phyloP scores from a whole-genome alignment of 2,797 vertebrate species.

The Myotis vivesi region DNA sequence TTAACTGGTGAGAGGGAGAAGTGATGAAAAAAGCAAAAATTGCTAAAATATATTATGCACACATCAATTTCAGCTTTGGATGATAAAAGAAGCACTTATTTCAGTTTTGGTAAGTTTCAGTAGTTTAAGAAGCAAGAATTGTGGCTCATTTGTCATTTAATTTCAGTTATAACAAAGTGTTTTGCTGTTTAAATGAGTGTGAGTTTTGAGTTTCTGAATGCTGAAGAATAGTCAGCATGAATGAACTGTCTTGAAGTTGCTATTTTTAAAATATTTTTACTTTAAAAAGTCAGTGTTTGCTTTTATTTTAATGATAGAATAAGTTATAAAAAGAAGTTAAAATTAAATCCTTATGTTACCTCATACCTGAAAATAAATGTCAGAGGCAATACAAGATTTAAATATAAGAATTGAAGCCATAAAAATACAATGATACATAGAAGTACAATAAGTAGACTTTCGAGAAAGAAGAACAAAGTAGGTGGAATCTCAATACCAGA shows the following conservation, averaged over 20 bases:
- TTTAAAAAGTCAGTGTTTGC: conserved; percentile 37
- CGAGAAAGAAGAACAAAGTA: no score
- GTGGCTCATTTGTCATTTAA: neutral
- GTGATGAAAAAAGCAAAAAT: neutral
- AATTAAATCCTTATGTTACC: conserved; percentile 51
- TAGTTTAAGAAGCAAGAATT: neutral
- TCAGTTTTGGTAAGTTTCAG: neutral
- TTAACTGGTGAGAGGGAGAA: neutral
- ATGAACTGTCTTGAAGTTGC: neutral
- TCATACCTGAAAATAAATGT: conserved; percentile 7
- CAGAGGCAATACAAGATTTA: neutral
- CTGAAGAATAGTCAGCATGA: conserved; percentile 11
- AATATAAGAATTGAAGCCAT: neutral
- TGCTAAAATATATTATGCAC: neutral
- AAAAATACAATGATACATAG: neutral
- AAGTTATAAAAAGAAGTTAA: conserved; percentile 47
- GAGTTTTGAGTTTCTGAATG: conserved; percentile 14
- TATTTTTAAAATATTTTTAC: conserved; percentile 40
- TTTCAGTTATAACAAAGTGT: conserved; percentile 24
- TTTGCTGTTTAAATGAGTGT: neutral
- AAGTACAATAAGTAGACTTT: neutral
- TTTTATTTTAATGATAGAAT: conserved; percentile 44
- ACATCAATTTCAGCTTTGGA: neutral
- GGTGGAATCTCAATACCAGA: no score
- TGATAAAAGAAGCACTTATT: neutral